Conservation (phyloP, 2,888 invertebrate species). For the Lomographa bimaculata region DNA sequence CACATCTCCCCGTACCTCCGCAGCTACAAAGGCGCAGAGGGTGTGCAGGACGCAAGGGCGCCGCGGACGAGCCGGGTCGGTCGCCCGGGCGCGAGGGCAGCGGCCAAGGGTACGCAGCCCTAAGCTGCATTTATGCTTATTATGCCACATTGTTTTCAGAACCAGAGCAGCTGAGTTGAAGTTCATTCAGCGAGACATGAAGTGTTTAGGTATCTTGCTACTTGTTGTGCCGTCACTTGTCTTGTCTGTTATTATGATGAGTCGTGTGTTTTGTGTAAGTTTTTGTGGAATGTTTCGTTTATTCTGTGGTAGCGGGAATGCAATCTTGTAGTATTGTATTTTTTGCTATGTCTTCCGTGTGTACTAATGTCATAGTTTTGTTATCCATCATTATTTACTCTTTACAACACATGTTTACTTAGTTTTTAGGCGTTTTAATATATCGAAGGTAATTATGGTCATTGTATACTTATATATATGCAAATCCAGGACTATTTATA, state of each 20-base stretch:
- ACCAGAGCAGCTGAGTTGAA: constrained; percentile 9
- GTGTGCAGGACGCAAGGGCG: constrained; percentile 68
- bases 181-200: constrained; percentile 11
- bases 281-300: no score
- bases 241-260: not conserved
- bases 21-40: constrained; percentile 40
- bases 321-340: no score
- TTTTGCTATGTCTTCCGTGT: no score
- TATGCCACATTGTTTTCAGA: constrained; percentile 39
- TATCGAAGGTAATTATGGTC: no score
- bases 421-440: no score
- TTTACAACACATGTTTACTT: no score
- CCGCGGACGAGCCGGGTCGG: constrained; percentile 56
- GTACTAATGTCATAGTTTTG: no score
- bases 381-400: no score
- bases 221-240: no score
- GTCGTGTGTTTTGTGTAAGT: not conserved
- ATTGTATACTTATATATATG: no score
- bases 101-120: constrained; percentile 66
- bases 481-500: no score
- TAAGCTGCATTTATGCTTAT: constrained; percentile 50
- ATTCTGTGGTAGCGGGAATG: no score
- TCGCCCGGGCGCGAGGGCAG: constrained; percentile 56
- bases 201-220: not conserved
- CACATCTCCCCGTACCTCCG: not conserved